Percentiles rank a stretch among this genome's conserved stretches.
Evolutionary conservation across 2,888 invertebrate species (phyloP).

Genomic region (Gymnosoma rotundatum): DNA sequence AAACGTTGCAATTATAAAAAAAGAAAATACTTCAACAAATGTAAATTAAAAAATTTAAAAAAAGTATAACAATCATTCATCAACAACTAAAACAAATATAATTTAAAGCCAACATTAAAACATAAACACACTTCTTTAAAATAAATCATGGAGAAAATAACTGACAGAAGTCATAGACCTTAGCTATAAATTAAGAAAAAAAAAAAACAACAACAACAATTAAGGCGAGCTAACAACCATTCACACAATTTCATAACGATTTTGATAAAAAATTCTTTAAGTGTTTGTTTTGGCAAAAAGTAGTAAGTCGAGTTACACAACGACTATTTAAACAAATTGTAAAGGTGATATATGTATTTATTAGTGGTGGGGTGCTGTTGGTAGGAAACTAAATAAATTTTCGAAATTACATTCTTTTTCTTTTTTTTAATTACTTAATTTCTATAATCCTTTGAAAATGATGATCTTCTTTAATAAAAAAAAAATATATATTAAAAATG

Average conservation of each 20-base stretch:
- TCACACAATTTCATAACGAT: constrained; percentile 42
- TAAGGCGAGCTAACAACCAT: constrained; percentile 36
- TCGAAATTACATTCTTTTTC: background rate
- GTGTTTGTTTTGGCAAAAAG: constrained; percentile 27
- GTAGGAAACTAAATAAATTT: background rate
- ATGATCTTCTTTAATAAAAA: background rate
- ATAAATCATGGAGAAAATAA: constrained; percentile 9
- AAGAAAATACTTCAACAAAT: background rate
- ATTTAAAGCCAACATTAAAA: background rate
- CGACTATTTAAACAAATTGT: background rate
- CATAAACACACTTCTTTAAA: background rate
- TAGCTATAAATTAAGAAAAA: background rate
- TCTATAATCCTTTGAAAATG: background rate
- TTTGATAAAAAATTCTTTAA: constrained; percentile 6
- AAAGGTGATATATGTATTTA: constrained; percentile 1
- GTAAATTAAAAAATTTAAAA: background rate
- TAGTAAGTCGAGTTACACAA: constrained; percentile 12
- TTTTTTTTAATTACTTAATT: background rate
- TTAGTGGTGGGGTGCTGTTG: background rate
- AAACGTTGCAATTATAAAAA: background rate
- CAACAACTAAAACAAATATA: background rate
- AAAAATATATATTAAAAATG: background rate
- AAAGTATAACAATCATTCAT: constrained; percentile 3
- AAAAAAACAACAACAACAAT: constrained; percentile 6
- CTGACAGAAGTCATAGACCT: constrained; percentile 14